A percentile compares a stretch with the other conserved stretches of the same genome.
Evolutionary conservation across 2,797 vertebrate species (phyloP).

Genomic region (Molossus alvarezi): DNA sequence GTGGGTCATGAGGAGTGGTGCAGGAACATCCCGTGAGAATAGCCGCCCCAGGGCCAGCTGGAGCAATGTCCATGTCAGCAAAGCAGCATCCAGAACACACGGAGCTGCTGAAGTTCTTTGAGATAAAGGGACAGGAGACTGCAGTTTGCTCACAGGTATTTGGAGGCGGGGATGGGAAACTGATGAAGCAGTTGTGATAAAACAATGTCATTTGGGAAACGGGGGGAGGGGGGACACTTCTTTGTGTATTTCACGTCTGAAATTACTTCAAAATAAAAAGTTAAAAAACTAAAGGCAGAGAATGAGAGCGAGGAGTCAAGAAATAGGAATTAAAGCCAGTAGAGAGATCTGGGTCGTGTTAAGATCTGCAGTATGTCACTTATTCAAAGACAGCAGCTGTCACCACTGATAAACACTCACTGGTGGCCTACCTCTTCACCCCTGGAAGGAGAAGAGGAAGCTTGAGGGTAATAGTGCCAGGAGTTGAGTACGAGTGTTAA

Average conservation of each 20-base stretch:
- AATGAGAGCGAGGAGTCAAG: not conserved
- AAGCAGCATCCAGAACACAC: not conserved
- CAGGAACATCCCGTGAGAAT: not conserved
- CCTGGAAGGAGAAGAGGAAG: not conserved
- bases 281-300: not conserved
- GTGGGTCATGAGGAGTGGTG: not conserved
- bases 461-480: not conserved
- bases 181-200: not conserved
- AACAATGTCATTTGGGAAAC: constrained; percentile 28
- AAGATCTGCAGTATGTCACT: not conserved
- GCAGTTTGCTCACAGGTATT: not conserved
- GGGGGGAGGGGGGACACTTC: not conserved
- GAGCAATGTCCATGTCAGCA: not conserved
- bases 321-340: not conserved
- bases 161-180: not conserved
- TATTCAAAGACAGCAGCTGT: not conserved
- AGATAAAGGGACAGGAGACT: not conserved
- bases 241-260: not conserved
- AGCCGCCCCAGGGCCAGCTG: not conserved
- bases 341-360: not conserved
- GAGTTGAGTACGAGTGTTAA: constrained; percentile 4
- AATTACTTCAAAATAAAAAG: constrained; percentile 42
- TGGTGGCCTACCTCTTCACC: not conserved
- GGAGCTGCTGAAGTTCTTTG: not conserved
- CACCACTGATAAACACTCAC: not conserved